A percentile compares a stretch with the other conserved stretches of the same genome.
Conservation (phyloP, 2,113 vertebrate species). For the Burhinus oedicnemus region DNA sequence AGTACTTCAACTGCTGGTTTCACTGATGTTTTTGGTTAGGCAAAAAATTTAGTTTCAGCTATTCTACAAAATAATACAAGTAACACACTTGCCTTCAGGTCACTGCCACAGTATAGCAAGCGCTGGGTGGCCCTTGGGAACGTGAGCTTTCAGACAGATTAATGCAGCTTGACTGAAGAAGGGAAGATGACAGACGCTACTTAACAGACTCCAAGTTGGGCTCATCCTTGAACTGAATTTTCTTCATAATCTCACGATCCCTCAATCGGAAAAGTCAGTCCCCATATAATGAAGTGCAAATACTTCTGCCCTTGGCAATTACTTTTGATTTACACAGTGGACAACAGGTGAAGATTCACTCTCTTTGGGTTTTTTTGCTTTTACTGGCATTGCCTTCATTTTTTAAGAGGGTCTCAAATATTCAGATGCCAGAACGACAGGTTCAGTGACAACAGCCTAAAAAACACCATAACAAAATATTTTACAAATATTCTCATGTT, state of each 20-base stretch:
- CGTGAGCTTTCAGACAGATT: constrained; percentile 66
- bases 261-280: background rate
- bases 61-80: constrained; percentile 10
- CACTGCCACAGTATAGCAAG: constrained; percentile 22
- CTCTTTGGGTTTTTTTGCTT: background rate
- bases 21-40: background rate
- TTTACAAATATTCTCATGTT: background rate
- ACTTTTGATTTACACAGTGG: background rate
- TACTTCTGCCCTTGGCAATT: background rate
- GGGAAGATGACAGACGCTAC: constrained; percentile 26
- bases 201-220: background rate
- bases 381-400: background rate
- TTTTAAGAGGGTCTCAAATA: background rate
- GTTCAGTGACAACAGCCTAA: background rate
- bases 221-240: constrained; percentile 21
- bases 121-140: background rate
- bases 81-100: constrained; percentile 40
- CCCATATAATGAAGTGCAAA: background rate
- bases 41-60: background rate
- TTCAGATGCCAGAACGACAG: background rate
- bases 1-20: background rate
- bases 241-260: background rate
- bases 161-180: constrained; percentile 59
- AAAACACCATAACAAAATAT: background rate
- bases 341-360: background rate